Evolutionary conservation across 1,140 invertebrate species (phyloP), one percentile per base, ranked within the genome.

Genomic region (Drosophila trapezifrons): DNA sequence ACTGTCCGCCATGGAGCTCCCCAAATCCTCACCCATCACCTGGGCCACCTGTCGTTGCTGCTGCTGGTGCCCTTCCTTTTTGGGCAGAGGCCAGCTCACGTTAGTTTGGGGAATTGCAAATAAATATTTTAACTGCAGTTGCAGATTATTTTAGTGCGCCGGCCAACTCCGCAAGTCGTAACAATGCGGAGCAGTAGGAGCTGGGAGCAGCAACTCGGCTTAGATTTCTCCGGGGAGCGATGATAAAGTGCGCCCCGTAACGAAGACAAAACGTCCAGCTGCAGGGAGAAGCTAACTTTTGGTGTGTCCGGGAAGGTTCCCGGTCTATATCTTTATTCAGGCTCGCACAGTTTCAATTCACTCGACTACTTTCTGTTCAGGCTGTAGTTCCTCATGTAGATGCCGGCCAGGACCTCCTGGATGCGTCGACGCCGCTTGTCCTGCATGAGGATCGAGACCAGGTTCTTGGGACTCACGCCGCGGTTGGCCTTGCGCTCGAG

Each of bases 101-200:
- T 80, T 77, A 73, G 86, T 85, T 90, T 77, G 76, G 86, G 86
- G 86, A 90, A 90, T 90, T 90, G 81, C 86, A 90, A 90, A 90
- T 90, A 90, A 86, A 90, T 90, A 90, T 90, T 90, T 90, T 83
- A 90, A 83, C 86, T 90, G 79, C 78, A 90, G 86, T 90, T 86
- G 79, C 87, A 85, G 85, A 90, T 85, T 90, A 90, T 90, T 84
- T 90, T 79, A 84, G 82, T 85, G 67, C 70, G 29, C 32, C 17
- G 32, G 42, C 59, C 47, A 58, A 42, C 42, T 78, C 40, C 45
- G 55, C 76, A 80, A 83, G 71, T 79, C 73, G 78, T 73, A 76
- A 80, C 77, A 76, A 76, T 62, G 38, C 57, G 17, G 64, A 73
- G 56, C 38, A 40, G 56, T 12, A 43, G 73, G 52, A 46, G 63